Conservation (phyloP, 2,113 vertebrate species). For the Dermatemys mawii region DNA sequence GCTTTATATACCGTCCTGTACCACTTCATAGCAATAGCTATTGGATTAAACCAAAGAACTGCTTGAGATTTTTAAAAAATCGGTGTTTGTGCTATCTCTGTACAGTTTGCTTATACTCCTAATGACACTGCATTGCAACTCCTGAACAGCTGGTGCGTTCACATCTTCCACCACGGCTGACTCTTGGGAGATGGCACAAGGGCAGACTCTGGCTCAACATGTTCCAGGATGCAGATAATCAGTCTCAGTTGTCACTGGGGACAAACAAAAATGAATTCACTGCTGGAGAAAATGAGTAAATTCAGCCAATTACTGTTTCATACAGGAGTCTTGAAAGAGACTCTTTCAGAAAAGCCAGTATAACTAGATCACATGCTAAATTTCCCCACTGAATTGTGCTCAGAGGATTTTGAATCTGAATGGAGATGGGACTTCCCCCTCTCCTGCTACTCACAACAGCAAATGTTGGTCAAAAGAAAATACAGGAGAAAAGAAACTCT, state of each 20-base stretch:
- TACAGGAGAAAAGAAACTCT: not conserved
- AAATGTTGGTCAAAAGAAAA: not conserved
- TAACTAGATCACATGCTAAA: not conserved
- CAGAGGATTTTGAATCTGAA: not conserved
- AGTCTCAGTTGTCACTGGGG: not conserved
- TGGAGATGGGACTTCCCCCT: not conserved
- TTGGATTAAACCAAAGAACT: not conserved
- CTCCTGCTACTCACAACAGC: not conserved
- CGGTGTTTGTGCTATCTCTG: rapidly evolving
- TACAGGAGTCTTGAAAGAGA: not conserved
- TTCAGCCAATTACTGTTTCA: not conserved
- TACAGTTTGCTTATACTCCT: not conserved
- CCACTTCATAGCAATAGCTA: not conserved
- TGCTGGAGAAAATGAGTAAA: not conserved
- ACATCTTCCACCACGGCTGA: not conserved
- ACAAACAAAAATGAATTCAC: not conserved
- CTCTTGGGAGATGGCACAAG: not conserved
- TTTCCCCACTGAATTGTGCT: not conserved
- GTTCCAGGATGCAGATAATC: not conserved
- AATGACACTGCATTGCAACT: not conserved
- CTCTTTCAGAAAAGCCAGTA: not conserved
- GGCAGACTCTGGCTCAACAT: not conserved
- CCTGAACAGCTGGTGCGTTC: not conserved
- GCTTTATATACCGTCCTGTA: not conserved
- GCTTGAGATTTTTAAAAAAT: not conserved